These are phyloP conservation scores for Notolabrus celidotus DNA, from an alignment of 2,797 vertebrate genomes.

Conservation along the genomic window DNA sequence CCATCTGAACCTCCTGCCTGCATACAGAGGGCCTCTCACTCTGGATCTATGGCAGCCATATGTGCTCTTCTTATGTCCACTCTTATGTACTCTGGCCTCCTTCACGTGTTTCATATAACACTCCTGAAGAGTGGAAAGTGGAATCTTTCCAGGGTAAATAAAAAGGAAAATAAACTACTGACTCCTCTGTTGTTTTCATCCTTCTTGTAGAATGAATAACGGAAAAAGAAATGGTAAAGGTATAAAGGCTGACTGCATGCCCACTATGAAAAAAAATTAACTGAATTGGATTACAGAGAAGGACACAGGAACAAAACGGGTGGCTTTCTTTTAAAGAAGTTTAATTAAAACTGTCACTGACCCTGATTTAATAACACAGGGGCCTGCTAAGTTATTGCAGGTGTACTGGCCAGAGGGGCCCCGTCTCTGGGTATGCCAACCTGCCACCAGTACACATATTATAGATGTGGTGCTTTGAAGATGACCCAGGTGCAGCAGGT, in stretches of 20 bases:
- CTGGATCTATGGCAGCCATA: conserved; percentile 64
- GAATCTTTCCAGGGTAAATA: conserved; percentile 35
- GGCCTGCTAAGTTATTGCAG: conserved; percentile 71
- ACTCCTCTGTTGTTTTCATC: conserved; percentile 37
- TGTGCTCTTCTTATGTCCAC: conserved; percentile 60
- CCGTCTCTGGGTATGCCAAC: conserved; percentile 39
- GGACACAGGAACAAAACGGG: conserved; percentile 40
- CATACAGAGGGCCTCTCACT: conserved; percentile 55
- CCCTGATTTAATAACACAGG: conserved; percentile 56
- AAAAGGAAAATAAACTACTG: conserved; percentile 27
- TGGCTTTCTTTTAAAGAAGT: conserved; percentile 28
- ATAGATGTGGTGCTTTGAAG: conserved; percentile 72
- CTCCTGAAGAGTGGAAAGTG: conserved; percentile 26
- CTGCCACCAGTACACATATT: conserved; percentile 54
- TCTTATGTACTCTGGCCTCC: conserved; percentile 40
- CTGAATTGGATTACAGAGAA: conserved; percentile 2
- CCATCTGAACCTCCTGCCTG: conserved; percentile 49
- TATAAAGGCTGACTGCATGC: conserved; percentile 32
- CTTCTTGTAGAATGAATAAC: conserved; percentile 30
- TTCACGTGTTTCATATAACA: conserved; percentile 40
- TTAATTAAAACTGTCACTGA: conserved; percentile 60
- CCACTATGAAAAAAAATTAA: conserved; percentile 31
- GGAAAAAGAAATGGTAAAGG: conserved; percentile 13
- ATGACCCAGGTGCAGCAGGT: conserved; percentile 81
- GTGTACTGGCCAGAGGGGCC: conserved; percentile 63